Evolutionary conservation across 2,797 vertebrate genomes (phyloP).

Genomic region (Galago senegalensis): DNA sequence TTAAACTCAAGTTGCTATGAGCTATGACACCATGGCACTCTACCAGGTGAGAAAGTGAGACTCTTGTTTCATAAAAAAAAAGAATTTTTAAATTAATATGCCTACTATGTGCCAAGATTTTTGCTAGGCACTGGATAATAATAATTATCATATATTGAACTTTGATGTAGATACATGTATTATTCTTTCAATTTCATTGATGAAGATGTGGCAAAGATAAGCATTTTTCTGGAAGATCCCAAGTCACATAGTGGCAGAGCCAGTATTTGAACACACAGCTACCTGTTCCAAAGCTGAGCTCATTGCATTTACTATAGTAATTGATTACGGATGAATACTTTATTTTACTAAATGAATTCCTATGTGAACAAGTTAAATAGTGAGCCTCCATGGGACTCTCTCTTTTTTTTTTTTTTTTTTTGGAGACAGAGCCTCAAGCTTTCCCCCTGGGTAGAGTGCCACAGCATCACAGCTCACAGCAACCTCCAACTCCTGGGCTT

Average conservation of each 20-base stretch:
- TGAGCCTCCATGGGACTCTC: background rate
- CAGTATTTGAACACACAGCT: background rate
- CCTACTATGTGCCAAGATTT: background rate
- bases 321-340: background rate
- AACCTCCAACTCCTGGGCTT: too few species aligned
- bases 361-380: background rate
- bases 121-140: background rate
- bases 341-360: background rate
- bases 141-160: background rate
- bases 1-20: too few species aligned
- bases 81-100: background rate
- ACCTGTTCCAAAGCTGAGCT: background rate
- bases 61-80: background rate
- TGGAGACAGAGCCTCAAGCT: too few species aligned
- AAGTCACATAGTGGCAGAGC: background rate
- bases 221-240: background rate
- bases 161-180: background rate
- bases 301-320: background rate
- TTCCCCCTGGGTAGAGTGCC: too few species aligned
- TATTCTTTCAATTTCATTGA: constrained; percentile 19
- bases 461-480: too few species aligned
- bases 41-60: too few species aligned
- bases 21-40: too few species aligned
- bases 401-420: background rate
- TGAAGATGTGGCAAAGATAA: background rate